Percentiles rank a stretch among this genome's conserved stretches.
These are phyloP conservation scores for Tetramorium bicarinatum DNA, from an alignment of 2,888 invertebrate genomes.

Conservation along the genomic window DNA sequence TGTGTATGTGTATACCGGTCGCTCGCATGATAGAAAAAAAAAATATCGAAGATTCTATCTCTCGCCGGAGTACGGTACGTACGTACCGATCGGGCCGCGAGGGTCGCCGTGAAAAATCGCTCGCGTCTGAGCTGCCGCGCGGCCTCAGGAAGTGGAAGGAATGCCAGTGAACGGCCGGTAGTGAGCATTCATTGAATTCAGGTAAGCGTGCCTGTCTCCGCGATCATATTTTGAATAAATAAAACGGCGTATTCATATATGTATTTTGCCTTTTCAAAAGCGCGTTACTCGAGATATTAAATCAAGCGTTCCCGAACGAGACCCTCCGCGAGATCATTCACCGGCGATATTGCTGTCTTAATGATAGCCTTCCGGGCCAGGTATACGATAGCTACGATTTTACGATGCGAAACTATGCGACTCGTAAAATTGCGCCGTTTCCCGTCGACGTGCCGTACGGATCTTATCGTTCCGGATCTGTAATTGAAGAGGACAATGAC, in stretches of 20 bases:
- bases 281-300: not conserved
- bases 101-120: constrained; percentile 40
- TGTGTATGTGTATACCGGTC: constrained; percentile 57
- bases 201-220: constrained; percentile 10
- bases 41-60: constrained; percentile 51
- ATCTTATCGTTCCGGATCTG: constrained; percentile 42
- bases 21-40: constrained; percentile 1
- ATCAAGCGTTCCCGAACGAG: not conserved
- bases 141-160: not conserved
- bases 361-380: constrained; percentile 21
- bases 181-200: constrained; percentile 14
- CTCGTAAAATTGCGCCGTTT: constrained; percentile 50
- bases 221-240: not conserved
- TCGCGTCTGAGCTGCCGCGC: not conserved
- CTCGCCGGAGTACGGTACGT: constrained; percentile 13
- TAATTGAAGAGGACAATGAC: constrained; percentile 48
- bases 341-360: constrained; percentile 13
- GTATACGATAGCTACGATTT: constrained; percentile 35
- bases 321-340: constrained; percentile 19
- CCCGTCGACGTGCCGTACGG: constrained; percentile 6
- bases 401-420: constrained; percentile 37
- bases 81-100: constrained; percentile 19
- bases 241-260: not conserved
- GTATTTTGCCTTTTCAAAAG: not conserved
- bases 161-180: not conserved